These are phyloP conservation scores for Trachelus iudaicus DNA, from an alignment of 2,888 invertebrate species.

Conservation along the genomic window DNA sequence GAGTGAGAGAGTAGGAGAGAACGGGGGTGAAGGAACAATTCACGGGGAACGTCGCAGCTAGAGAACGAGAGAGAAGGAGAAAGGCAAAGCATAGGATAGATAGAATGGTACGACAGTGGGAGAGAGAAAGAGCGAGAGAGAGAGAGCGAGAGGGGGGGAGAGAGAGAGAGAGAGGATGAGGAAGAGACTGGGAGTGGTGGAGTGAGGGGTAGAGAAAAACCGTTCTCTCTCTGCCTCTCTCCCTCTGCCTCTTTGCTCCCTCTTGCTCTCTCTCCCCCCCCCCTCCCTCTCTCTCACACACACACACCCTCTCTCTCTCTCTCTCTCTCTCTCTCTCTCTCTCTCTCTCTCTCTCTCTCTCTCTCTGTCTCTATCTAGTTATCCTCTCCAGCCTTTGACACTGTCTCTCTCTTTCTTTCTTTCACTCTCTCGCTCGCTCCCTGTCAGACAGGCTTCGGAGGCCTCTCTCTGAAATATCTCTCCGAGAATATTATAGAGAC, in stretches of 20 bases:
- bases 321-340: slow-evolving; percentile 28
- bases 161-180: slow-evolving; percentile 21
- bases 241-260: slow-evolving; percentile 7
- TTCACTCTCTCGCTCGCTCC: slow-evolving; percentile 21
- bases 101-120: slow-evolving; percentile 17
- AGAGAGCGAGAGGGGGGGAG: slow-evolving; percentile 26
- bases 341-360: slow-evolving; percentile 16
- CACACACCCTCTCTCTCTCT: slow-evolving; percentile 16
- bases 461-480: slow-evolving; percentile 56
- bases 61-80: slow-evolving; percentile 30
- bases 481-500: slow-evolving; percentile 58
- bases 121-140: slow-evolving; percentile 28
- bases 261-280: slow-evolving; percentile 14
- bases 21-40: slow-evolving; percentile 10
- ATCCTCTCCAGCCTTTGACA: slow-evolving; percentile 18
- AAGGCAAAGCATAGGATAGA: slow-evolving; percentile 29
- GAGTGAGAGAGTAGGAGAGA: slow-evolving; percentile 3
- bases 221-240: slow-evolving; percentile 22
- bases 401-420: slow-evolving; percentile 26
- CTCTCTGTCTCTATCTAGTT: slow-evolving; percentile 24
- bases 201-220: slow-evolving; percentile 24
- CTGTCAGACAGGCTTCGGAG: slow-evolving; percentile 42
- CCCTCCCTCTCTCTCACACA: slow-evolving; percentile 22
- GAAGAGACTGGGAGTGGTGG: slow-evolving; percentile 24
- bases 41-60: slow-evolving; percentile 11